Conservation (phyloP, 30 jellyfish, hydroid and myxozoan species). For the Aurelia coerulea region DNA sequence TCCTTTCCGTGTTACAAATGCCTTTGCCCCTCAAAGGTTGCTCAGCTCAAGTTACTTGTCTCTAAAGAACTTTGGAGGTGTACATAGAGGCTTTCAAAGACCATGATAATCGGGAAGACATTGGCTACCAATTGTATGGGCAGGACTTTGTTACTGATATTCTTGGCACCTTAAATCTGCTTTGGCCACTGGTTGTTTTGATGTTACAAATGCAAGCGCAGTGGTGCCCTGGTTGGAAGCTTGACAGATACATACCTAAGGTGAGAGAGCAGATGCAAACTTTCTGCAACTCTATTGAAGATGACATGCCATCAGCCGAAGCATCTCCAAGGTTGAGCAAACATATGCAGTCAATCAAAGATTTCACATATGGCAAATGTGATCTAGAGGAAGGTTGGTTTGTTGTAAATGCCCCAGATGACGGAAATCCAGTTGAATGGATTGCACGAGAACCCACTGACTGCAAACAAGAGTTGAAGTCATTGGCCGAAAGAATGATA, state of each 20-base stretch:
- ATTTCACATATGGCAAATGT: conserved; percentile 23
- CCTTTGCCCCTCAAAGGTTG: conserved; percentile 47
- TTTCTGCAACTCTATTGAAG: not conserved
- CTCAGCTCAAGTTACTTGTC: conserved; percentile 53
- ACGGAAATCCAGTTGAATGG: conserved; percentile 37
- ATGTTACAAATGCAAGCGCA: conserved; percentile 45
- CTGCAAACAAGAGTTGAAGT: conserved; percentile 19
- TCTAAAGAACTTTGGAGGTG: conserved; percentile 24
- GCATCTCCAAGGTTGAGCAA: conserved; percentile 4
- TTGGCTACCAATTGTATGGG: conserved; percentile 27
- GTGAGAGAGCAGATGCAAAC: conserved; percentile 2
- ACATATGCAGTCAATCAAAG: conserved; percentile 1
- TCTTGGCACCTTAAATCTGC: conserved; percentile 29
- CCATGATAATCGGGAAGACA: conserved; percentile 46
- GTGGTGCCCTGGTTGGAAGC: conserved; percentile 62
- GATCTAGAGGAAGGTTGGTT: conserved; percentile 49
- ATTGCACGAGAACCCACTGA: conserved; percentile 40
- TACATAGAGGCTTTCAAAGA: conserved; percentile 48
- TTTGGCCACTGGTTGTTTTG: conserved; percentile 49
- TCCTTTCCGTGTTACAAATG: conserved; percentile 38
- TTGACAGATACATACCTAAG: conserved; percentile 14
- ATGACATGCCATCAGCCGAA: not conserved
- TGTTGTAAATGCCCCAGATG: conserved; percentile 1
- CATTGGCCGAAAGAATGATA: conserved; percentile 3
- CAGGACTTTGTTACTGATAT: conserved; percentile 41